Conservation (phyloP, 2,888 invertebrate genomes). For the Lasioglossum vierecki region DNA sequence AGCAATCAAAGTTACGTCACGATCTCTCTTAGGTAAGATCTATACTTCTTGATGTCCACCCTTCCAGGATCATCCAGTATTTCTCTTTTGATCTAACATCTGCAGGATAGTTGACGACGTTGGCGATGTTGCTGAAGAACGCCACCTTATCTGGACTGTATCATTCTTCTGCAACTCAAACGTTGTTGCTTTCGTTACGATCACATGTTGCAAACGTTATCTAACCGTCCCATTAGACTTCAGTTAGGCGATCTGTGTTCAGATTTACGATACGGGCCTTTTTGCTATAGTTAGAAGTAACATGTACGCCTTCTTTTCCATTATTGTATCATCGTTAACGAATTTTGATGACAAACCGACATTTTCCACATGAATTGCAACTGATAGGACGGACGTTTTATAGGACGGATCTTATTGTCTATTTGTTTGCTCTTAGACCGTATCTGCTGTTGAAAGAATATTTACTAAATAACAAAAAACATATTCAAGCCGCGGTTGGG, state of each 20-base stretch:
- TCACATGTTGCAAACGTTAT: not conserved
- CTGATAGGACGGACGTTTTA: not conserved
- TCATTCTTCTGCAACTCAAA: not conserved
- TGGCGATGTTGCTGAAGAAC: not conserved
- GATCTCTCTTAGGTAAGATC: not conserved
- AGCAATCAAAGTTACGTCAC: slow-evolving; percentile 4
- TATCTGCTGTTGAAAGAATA: too few relatives aligned
- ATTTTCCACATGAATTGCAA: not conserved
- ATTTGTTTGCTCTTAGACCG: too few relatives aligned
- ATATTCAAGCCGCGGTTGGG: too few relatives aligned
- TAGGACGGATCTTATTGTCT: not conserved
- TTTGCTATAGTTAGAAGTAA: not conserved
- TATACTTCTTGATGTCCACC: not conserved
- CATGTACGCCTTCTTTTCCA: not conserved
- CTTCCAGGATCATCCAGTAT: not conserved
- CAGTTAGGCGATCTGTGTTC: not conserved
- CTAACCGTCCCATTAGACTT: not conserved
- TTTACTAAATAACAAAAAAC: too few relatives aligned
- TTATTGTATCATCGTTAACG: not conserved
- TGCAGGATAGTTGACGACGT: not conserved
- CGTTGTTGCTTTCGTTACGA: not conserved
- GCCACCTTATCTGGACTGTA: not conserved
- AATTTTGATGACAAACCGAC: not conserved
- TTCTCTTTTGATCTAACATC: not conserved
- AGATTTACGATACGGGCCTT: not conserved